phyloP scores from a whole-genome alignment of 2,113 vertebrate species.

The Natator depressus region DNA sequence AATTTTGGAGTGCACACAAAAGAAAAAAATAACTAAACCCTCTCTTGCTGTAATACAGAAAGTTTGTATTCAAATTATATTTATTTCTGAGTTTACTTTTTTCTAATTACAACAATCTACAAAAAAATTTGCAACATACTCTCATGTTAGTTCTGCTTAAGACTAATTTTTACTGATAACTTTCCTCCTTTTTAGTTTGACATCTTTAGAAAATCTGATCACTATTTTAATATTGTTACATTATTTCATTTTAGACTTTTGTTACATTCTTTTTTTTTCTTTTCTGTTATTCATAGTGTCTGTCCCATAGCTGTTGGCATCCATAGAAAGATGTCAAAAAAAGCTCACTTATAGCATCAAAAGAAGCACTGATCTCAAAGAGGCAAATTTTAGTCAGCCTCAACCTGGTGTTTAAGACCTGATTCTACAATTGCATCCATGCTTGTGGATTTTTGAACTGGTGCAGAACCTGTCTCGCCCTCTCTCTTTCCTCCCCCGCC shows the following conservation, averaged over 20 bases:
- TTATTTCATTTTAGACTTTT: constrained; percentile 69
- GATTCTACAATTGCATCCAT: not conserved
- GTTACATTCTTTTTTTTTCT: constrained; percentile 38
- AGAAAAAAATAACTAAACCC: not conserved
- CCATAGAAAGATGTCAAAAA: constrained; percentile 1
- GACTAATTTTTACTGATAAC: constrained; percentile 78
- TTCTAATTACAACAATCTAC: constrained; percentile 15
- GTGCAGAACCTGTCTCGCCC: not conserved
- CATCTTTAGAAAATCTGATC: constrained; percentile 68
- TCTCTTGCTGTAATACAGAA: constrained; percentile 10
- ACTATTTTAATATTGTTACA: constrained; percentile 70
- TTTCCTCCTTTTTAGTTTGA: constrained; percentile 75
- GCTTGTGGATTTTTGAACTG: not conserved
- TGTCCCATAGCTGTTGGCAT: constrained; percentile 62
- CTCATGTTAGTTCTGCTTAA: constrained; percentile 75
- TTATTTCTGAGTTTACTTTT: constrained; percentile 44
- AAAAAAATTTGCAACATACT: not conserved
- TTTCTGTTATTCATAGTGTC: constrained; percentile 63
- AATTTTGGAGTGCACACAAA: not conserved
- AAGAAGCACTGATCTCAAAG: not conserved
- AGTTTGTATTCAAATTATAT: constrained; percentile 36
- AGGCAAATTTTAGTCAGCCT: not conserved
- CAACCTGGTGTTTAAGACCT: not conserved
- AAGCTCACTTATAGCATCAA: not conserved
- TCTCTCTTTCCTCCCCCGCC: too few species aligned